Base-by-base conservation (phyloP, 2,888 invertebrate species). In the Orthonychiurus folsomi region DNA sequence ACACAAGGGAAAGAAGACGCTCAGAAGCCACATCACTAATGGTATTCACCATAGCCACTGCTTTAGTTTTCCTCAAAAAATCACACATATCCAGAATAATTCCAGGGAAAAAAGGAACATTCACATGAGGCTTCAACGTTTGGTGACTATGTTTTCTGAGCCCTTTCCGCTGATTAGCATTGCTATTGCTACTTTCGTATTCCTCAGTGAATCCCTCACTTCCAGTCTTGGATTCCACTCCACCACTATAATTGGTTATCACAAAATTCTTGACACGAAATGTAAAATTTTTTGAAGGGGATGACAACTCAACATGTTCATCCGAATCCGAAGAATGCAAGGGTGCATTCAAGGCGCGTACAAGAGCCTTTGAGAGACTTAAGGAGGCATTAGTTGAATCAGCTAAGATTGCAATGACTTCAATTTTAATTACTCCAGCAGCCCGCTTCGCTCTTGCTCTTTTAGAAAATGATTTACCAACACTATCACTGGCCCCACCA, bases 11-110 rank as follows among this genome's bases (percentile, higher is more conserved):
- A 47, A 72, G 54, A 2, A 71, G 60, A 50, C 69, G 53, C 61
- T 72, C 69, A 23, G 69, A 68, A 3, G 64, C 66, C 56, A 66
- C 67, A 62, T 69, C 68, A 20, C 66, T 67, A 26, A 69, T 65
- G 23, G 69, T 55, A 61, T 69, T 69, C 15, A 72, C 68, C 52
- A 72, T 65, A n/a, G 70, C 70, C 53, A 72, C 61, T 15, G 70
- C 68, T 50, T 63, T 61, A 37, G 66, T 63, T 48, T 63, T 62
- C 26, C 63, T 59, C 24, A 71, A 60, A 62, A 69, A 70, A 47
- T 69, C 66, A 60, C 70, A 72, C 23, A 72, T 63, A 24, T 57
- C 56, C 18, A 69, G 66, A 57, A 72, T 63, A 21, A 66, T 21
- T 54, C 60, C 61, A 12, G 72, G 72, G 21, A 61, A 64, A 55